phyloP scores from a whole-genome alignment of 2,113 vertebrate species.

The Myanophis thanlyinensis region DNA sequence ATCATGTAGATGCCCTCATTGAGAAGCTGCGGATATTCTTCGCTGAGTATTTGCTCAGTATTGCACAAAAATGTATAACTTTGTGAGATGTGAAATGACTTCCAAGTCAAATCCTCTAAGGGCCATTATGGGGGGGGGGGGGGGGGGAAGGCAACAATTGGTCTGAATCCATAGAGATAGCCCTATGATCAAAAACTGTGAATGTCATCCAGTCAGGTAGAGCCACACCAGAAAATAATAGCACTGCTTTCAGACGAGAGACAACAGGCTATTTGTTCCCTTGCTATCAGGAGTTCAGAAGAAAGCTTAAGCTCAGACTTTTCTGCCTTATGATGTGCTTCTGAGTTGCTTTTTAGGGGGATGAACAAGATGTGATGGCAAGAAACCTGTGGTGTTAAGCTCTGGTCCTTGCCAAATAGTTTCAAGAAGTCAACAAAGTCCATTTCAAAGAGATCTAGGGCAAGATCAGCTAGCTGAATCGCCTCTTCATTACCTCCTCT shows the following conservation, averaged over 20 bases:
- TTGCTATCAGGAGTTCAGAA: neutral
- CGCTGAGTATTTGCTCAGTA: neutral
- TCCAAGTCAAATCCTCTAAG: neutral
- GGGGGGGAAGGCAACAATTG: neutral
- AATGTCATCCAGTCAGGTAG: neutral
- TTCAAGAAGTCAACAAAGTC: neutral
- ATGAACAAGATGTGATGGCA: neutral
- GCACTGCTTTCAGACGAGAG: neutral
- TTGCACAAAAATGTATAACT: neutral
- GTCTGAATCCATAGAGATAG: neutral
- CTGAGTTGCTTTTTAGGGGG: too few relatives aligned
- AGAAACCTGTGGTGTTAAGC: neutral
- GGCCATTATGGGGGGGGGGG: neutral
- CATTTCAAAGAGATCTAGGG: neutral
- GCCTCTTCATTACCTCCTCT: neutral
- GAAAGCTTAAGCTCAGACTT: neutral
- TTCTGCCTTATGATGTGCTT: neutral
- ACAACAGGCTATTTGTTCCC: neutral
- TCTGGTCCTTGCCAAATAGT: neutral
- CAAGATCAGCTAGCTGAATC: too few relatives aligned
- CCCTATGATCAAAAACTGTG: neutral
- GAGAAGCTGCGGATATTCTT: neutral
- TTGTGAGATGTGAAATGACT: neutral
- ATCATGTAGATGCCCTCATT: neutral
- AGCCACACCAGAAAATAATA: neutral